Conservation (phyloP, 2,113 vertebrate genomes). For the Grammomys surdaster region DNA sequence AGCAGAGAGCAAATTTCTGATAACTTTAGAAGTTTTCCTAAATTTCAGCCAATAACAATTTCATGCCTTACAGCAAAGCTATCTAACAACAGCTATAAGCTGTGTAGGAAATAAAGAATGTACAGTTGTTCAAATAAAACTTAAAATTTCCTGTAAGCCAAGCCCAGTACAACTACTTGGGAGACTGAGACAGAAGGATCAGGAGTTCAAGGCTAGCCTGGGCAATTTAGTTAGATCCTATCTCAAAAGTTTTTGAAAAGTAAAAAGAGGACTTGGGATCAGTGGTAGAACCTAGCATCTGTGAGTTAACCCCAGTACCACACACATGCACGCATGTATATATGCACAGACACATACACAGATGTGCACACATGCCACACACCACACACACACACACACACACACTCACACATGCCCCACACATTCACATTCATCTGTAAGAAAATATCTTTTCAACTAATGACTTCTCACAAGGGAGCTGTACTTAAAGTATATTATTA, state of each 20-base stretch:
- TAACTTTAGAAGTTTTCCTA: slow-evolving; percentile 29
- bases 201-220: background rate
- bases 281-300: background rate
- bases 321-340: background rate
- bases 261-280: background rate
- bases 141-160: background rate
- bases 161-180: background rate
- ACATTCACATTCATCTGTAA: background rate
- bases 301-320: background rate
- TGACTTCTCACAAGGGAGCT: background rate
- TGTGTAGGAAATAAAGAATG: slow-evolving; percentile 48
- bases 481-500: background rate
- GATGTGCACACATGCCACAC: background rate
- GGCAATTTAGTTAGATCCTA: background rate
- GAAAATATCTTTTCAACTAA: background rate
- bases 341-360: background rate
- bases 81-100: slow-evolving; percentile 5
- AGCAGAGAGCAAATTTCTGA: slow-evolving; percentile 34
- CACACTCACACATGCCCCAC: background rate
- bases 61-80: slow-evolving; percentile 19
- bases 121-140: background rate
- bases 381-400: background rate
- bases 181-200: background rate
- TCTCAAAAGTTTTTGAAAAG: background rate
- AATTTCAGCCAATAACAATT: slow-evolving; percentile 49